Percentiles rank a stretch among this genome's conserved stretches.
phyloP scores from a whole-genome alignment of 2,797 vertebrate species.

The Tenualosa thibaudeaui region DNA sequence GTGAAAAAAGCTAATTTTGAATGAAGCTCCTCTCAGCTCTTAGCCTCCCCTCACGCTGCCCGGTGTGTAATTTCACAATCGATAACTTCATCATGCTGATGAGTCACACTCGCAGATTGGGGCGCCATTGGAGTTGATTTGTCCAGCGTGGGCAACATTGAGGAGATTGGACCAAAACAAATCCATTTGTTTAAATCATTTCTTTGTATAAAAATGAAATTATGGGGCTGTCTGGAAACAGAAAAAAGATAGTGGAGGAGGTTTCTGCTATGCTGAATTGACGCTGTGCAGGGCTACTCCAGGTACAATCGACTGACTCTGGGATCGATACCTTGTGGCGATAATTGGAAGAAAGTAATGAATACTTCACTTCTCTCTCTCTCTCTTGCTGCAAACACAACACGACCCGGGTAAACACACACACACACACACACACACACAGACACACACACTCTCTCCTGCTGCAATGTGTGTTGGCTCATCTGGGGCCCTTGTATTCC shows the following conservation, averaged over 20 bases:
- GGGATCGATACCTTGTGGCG: neutral
- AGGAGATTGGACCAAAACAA: neutral
- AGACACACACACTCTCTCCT: neutral
- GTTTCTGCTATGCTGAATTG: neutral
- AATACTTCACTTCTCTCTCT: neutral
- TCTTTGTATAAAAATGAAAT: neutral
- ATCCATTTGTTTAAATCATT: neutral
- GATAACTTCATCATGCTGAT: neutral
- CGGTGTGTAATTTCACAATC: neutral
- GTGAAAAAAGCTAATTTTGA: no score
- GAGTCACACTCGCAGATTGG: neutral
- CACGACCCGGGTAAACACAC: neutral
- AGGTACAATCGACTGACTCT: neutral
- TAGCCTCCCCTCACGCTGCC: neutral
- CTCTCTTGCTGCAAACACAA: neutral
- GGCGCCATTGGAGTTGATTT: neutral
- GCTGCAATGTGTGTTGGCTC: no score
- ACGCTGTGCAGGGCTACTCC: neutral
- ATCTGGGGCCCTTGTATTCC: no score
- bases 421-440: slow-evolving; percentile 1
- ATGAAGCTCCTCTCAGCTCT: no score
- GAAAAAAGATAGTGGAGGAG: neutral
- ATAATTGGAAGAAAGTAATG: neutral
- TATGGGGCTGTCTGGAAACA: neutral
- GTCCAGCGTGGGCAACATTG: neutral